Conservation (phyloP, 35 echinoderm and acorn worm species). For the Holothuria glaberrima region DNA sequence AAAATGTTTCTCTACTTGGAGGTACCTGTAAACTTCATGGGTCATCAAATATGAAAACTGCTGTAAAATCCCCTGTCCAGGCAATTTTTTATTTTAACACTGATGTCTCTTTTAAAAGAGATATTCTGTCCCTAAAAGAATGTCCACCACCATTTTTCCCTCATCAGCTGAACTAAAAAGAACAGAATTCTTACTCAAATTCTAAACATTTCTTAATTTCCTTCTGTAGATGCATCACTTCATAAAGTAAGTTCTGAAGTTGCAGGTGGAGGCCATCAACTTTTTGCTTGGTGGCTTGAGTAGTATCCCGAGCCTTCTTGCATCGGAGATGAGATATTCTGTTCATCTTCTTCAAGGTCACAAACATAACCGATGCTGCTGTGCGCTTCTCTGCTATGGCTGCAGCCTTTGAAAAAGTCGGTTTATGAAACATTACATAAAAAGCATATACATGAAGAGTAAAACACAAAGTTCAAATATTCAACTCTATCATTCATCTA, state of each 20-base stretch:
- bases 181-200: slow-evolving; percentile 99
- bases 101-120: too few species aligned
- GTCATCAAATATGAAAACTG: too few species aligned
- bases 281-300: slow-evolving; percentile 82
- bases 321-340: slow-evolving; percentile 84
- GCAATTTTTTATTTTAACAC: too few species aligned
- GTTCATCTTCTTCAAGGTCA: slow-evolving; percentile 96
- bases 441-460: neutral
- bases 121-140: too few species aligned
- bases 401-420: slow-evolving; percentile 15
- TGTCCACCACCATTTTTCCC: too few species aligned
- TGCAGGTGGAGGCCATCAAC: slow-evolving; percentile 94
- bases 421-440: neutral
- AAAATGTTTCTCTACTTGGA: too few species aligned
- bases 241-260: slow-evolving; percentile 97
- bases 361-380: slow-evolving; percentile 77
- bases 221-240: slow-evolving; percentile 98
- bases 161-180: too few species aligned
- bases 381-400: slow-evolving; percentile 75
- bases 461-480: neutral
- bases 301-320: slow-evolving; percentile 89
- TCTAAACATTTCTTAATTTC: slow-evolving; percentile 97
- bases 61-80: too few species aligned
- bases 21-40: too few species aligned
- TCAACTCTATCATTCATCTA: too few species aligned